Conservation (phyloP, 2,888 invertebrate genomes). For the Pyrrhia umbra region DNA sequence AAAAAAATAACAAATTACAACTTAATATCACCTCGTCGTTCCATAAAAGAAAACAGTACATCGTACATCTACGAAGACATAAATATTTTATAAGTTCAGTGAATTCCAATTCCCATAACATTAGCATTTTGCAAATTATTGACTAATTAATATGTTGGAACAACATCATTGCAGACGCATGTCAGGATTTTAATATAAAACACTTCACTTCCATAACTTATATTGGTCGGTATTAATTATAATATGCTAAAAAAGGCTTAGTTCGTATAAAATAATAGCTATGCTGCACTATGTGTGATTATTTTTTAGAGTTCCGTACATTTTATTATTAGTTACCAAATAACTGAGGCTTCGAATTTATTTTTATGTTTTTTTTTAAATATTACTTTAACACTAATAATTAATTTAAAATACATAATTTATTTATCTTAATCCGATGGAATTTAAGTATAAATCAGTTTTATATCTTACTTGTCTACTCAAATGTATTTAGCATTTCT, state of each 20-base stretch:
- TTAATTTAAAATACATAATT: too few species aligned
- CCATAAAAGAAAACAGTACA: slow-evolving; percentile 15
- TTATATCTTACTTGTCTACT: background rate
- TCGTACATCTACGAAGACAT: slow-evolving; percentile 19
- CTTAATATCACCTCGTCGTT: slow-evolving; percentile 25
- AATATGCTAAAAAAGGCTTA: slow-evolving; percentile 38
- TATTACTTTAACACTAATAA: too few species aligned
- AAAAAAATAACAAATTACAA: slow-evolving; percentile 37
- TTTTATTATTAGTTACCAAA: background rate
- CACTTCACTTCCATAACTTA: slow-evolving; percentile 30
- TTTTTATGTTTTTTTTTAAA: too few species aligned
- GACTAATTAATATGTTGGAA: slow-evolving; percentile 50
- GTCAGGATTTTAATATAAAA: slow-evolving; percentile 54
- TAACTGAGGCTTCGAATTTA: background rate
- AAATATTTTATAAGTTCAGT: slow-evolving; percentile 51
- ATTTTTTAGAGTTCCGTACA: slow-evolving; percentile 20
- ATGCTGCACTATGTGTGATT: slow-evolving; percentile 9
- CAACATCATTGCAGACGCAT: slow-evolving; percentile 35
- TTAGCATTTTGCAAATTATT: slow-evolving; percentile 59
- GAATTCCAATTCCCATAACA: slow-evolving; percentile 39
- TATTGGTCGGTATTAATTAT: slow-evolving; percentile 32
- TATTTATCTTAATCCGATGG: too few species aligned
- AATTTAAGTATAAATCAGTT: too few species aligned
- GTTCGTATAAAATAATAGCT: slow-evolving; percentile 26
- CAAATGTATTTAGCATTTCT: background rate